Base-by-base conservation (phyloP, 1,140 invertebrate species). In the Pygmarrhopalites habei region DNA sequence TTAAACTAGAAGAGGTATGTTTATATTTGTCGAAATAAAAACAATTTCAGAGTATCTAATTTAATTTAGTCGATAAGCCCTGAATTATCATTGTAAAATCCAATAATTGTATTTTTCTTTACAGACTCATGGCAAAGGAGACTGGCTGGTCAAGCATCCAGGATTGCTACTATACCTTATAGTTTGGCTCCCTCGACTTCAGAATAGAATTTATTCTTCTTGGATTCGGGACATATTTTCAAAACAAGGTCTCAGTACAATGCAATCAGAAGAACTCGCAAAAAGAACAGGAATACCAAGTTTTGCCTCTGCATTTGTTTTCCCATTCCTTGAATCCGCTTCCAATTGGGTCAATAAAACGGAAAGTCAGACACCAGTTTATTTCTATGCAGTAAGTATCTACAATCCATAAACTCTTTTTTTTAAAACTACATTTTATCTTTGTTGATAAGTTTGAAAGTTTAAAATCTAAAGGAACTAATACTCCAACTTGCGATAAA, bases 231-330 rank as follows among this genome's bases (percentile, higher is more conserved):
- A 81, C 72, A 69, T 56, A 61, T 66, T 65, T 63, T 52, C 58
- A 3, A 92, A 92, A 73, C 90, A 93, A 81, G 89, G 90, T 49
- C 83, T 92, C 80, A 90, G 86, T 59, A 87, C 86, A 0, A 85
- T 86, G 72, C 86, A 89, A 73, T 87, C 89, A 1, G 89, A 90
- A 71, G 62, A 68, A 47, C 23, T 68, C 23, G 55, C 39, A 2
- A 68, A 68, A 29, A 41, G 30, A 7, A 26, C 51, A 21, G 46
- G 29, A 1, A 35, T 56, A 7, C 12, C 51, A 25, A 52, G n/a
- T 23, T 60, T 60, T 30, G 52, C 44, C 25, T 47, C 67, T 2
- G 57, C 53, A 25, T 58, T 64, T 49, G 39, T 65, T 7, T 32
- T 69, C 30, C 51, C 43, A 41, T 32, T 65, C 19, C 35, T 69